Evolutionary conservation across 64 coral and sea anemone genomes (phyloP).

Genomic region (Dendronephthya gigantea): DNA sequence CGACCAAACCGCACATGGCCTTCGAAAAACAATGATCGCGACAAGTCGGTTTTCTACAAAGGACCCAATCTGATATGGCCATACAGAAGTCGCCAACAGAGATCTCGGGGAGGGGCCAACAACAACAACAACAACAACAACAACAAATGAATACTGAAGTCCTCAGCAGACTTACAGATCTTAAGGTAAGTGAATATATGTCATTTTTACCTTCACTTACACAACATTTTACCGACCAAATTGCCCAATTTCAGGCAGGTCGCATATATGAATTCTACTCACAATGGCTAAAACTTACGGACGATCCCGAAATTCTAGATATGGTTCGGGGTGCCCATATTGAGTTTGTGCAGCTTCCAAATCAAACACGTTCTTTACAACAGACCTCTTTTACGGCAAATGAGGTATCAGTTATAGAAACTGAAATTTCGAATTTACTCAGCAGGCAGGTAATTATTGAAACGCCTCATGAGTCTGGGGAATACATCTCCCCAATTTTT

Average conservation of each 20-base stretch:
- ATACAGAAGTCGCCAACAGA: background rate
- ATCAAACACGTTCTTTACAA: background rate
- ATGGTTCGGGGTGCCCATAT: constrained; percentile 18
- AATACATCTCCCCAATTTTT: background rate
- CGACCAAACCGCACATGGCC: background rate
- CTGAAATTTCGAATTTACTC: background rate
- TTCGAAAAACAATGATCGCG: background rate
- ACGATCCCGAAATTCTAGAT: constrained; percentile 18
- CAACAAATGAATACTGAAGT: background rate
- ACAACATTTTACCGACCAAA: background rate
- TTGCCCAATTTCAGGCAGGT: constrained; percentile 4
- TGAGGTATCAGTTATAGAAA: background rate
- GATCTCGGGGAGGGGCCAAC: background rate
- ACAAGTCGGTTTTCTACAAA: background rate
- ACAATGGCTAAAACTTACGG: constrained; percentile 2
- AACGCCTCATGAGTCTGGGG: background rate
- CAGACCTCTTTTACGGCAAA: too few relatives aligned
- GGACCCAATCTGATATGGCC: background rate
- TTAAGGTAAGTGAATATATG: background rate
- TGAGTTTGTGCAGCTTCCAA: background rate
- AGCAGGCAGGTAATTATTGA: background rate
- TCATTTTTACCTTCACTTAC: background rate
- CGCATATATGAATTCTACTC: background rate
- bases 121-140: too few relatives aligned
- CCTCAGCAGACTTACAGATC: background rate